Evolutionary conservation across 2,888 invertebrate species (phyloP), one percentile per base, ranked within the genome.

Genomic region (Baronia brevicornis): DNA sequence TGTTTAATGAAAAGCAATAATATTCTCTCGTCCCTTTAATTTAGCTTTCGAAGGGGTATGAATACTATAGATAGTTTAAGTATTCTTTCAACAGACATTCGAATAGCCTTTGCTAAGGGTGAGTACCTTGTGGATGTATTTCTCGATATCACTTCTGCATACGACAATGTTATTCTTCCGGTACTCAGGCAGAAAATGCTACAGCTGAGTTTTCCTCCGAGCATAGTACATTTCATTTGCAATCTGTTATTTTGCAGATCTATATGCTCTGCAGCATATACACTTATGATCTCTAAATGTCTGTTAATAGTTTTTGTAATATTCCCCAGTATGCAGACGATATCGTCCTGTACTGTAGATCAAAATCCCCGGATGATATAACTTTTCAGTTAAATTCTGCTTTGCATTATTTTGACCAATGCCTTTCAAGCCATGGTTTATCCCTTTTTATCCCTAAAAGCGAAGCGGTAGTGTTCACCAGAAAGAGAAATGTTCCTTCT

Each of bases 21-120:
- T 0, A 3, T 46, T 1, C 12, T 50, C 41, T 5, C 37, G 36
- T 3, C 18, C 29, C 1, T n/a, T n/a, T 48, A 52, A 20, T 51
- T 33, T 28, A 48, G 54, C 0, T 54, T 59, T 28, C 26, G 56
- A 2, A 46, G 41, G 14, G 51, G 53, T 0, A 38, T 33, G 28
- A 33, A 48, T 3, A 52, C 57, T 0, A 18, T 50, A 4, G 52
- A 52, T 23, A 57, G 51, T 4, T 18, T 58, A 3, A 26, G 43
- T 5, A 41, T 51, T n/a, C 18, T 55, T 1, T 28, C 37, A 1
- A 32, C 51, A 0, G 51, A 51, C 9, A 40, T 49, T 5, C 32
- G 36, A 4, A 3, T 42, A 1, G 39, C 49, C 2, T 47, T 45
- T 12, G 9, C 24, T 0, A 33, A 34, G 1, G 36, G 40, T n/a